Conservation (phyloP, 1,140 invertebrate species). For the Bombus difficillimus region DNA sequence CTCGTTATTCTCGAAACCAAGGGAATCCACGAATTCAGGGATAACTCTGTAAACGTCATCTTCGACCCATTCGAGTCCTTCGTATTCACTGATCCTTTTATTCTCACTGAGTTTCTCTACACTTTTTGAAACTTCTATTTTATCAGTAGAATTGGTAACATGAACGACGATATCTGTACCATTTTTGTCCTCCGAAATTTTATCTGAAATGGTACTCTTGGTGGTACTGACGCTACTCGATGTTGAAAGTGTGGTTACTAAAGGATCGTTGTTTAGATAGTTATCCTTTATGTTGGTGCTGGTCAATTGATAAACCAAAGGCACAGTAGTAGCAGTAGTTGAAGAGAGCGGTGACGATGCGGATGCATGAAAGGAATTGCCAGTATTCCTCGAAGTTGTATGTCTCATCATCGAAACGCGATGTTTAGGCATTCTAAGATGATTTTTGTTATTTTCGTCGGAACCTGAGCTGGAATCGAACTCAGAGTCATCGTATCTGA, state of each 20-base stretch:
- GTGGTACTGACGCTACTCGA: background rate
- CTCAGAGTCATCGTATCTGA: conserved; percentile 78
- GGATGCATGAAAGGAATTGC: conserved; percentile 62
- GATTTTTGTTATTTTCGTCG: conserved; percentile 56
- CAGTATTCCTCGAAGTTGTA: conserved; percentile 38
- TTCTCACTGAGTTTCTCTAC: background rate
- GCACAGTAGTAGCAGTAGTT: conserved; percentile 32
- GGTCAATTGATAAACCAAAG: conserved; percentile 53
- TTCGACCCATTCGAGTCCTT: conserved; percentile 79
- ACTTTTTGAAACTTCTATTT: background rate
- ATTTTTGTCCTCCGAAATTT: background rate
- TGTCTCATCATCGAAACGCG: conserved; percentile 30
- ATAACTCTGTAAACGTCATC: conserved; percentile 80
- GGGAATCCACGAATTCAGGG: conserved; percentile 64
- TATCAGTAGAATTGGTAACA: background rate
- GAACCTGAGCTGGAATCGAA: conserved; percentile 74
- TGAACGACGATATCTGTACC: background rate
- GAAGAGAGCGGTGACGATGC: conserved; percentile 27
- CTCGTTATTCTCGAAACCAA: conserved; percentile 64
- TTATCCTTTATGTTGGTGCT: conserved; percentile 1
- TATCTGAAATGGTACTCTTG: background rate
- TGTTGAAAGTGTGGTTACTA: background rate
- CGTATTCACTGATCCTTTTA: conserved; percentile 70
- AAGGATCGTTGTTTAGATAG: background rate
- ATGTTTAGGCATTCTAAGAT: conserved; percentile 29